Evolutionary conservation across 2,888 invertebrate species (phyloP).

Genomic region (Hirtodrosophila cameraria): DNA sequence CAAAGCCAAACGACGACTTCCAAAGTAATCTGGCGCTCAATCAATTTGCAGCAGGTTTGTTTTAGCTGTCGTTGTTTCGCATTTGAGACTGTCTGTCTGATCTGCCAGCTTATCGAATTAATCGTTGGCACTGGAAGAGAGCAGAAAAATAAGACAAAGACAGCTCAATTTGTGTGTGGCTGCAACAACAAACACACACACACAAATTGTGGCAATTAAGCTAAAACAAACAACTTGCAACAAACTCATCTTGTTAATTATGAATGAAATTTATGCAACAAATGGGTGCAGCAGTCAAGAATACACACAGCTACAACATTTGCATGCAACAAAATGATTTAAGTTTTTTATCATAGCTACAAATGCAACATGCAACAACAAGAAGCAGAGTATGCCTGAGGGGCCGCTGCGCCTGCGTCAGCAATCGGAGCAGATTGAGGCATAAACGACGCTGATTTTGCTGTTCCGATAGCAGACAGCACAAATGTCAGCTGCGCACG

Average conservation of each 20-base stretch:
- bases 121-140: slow-evolving; percentile 49
- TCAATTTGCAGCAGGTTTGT: slow-evolving; percentile 72
- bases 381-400: slow-evolving; percentile 10
- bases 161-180: slow-evolving; percentile 64
- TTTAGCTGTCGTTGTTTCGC: slow-evolving; percentile 43
- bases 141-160: slow-evolving; percentile 24
- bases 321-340: slow-evolving; percentile 50
- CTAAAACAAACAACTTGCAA: slow-evolving; percentile 48
- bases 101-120: slow-evolving; percentile 76
- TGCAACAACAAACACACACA: too few relatives aligned
- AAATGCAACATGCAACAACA: slow-evolving; percentile 1
- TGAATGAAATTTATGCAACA: slow-evolving; percentile 75
- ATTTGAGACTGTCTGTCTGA: slow-evolving; percentile 43
- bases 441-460: slow-evolving; percentile 63
- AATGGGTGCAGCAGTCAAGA: slow-evolving; percentile 67
- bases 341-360: slow-evolving; percentile 25
- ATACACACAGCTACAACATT: slow-evolving; percentile 31
- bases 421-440: slow-evolving; percentile 37
- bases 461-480: slow-evolving; percentile 41
- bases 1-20: too few relatives aligned
- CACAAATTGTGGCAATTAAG: slow-evolving; percentile 71
- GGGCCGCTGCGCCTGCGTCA: slow-evolving; percentile 34
- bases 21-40: slow-evolving; percentile 70
- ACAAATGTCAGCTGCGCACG: slow-evolving; percentile 72
- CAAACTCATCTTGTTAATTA: slow-evolving; percentile 68